Base-by-base conservation (phyloP, 2,888 invertebrate species). In the Matsumyia berberina region DNA sequence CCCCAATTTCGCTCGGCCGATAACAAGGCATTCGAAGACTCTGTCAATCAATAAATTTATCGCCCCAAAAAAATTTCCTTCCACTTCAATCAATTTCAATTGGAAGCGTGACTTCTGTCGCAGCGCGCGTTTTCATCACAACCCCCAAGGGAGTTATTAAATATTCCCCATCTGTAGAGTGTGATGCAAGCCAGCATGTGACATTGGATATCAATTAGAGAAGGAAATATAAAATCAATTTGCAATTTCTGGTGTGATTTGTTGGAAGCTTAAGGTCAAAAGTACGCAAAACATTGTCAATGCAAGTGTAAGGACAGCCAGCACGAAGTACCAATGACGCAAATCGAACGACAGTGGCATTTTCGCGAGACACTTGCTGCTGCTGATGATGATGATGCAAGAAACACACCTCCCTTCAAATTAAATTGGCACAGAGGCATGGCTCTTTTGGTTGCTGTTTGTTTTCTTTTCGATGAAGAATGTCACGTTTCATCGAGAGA, bases 371-470 rank as follows among this genome's bases (percentile, higher is more conserved):
- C n/a, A 57, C 33, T 46, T 24, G 42, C 24, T 29, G n/a, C n/a
- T n/a, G n/a, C n/a, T n/a, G n/a, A 44, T 51, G 70, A 39, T 57
- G 70, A 81, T 81, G 86, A 77, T 86, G 76, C 76, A 72, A 81
- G 72, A 67, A 77, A 86, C 86, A 86, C 86, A 81, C 86, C 86
- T 86, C 86, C 72, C 74, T 76, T 70, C 60, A 53, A 76, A 70
- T 70, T 70, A 49, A 80, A 76, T 85, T 85, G 85, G 85, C 74
- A 85, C 74, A 67, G 62, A 62, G 51, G 51, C 72, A 72, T 64
- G 73, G 8, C 64, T 57, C n/a, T 39, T n/a, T 46, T 19, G 44
- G 19, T 49, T 29, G 29, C 12, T 53, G 31, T 58, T 80, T 76
- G 29, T 55, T 76, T 57, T 67, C 33, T 51, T 70, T 64, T 80